A percentile compares a stretch with the other conserved stretches of the same genome.
Conservation (phyloP, 53 echinoderm and acorn worm species). For the Glandiceps talaboti region DNA sequence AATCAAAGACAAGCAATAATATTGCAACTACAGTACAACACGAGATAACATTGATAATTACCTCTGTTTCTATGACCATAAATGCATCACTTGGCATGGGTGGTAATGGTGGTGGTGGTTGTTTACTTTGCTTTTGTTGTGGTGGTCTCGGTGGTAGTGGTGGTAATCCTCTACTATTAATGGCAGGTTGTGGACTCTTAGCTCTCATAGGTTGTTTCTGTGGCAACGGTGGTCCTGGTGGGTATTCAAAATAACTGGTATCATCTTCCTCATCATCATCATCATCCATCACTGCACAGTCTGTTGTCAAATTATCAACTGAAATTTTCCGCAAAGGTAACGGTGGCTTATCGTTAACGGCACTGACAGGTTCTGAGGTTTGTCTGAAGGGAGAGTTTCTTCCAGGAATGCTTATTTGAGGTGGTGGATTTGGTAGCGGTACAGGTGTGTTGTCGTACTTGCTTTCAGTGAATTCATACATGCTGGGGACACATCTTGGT, state of each 20-base stretch:
- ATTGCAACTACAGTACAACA: too few relatives aligned
- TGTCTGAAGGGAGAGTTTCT: neutral
- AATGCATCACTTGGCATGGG: neutral
- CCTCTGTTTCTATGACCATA: too few relatives aligned
- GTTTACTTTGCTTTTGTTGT: neutral
- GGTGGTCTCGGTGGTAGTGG: neutral
- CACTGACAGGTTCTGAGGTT: neutral
- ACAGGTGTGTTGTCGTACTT: neutral
- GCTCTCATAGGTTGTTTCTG: neutral
- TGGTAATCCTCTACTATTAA: neutral
- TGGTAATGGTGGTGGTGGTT: neutral
- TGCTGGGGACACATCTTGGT: neutral
- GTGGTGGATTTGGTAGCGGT: too few relatives aligned
- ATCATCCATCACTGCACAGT: neutral
- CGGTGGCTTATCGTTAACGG: neutral
- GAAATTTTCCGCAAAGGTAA: neutral
- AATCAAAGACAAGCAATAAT: too few relatives aligned
- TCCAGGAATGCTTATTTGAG: neutral
- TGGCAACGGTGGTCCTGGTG: neutral
- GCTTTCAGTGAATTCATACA: neutral
- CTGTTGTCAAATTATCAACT: neutral
- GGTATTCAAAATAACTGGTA: neutral
- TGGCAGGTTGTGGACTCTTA: neutral
- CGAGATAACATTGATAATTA: too few relatives aligned
- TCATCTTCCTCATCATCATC: neutral